Conservation (phyloP, 2,888 invertebrate species). For the Megalurothrips usitatus region DNA sequence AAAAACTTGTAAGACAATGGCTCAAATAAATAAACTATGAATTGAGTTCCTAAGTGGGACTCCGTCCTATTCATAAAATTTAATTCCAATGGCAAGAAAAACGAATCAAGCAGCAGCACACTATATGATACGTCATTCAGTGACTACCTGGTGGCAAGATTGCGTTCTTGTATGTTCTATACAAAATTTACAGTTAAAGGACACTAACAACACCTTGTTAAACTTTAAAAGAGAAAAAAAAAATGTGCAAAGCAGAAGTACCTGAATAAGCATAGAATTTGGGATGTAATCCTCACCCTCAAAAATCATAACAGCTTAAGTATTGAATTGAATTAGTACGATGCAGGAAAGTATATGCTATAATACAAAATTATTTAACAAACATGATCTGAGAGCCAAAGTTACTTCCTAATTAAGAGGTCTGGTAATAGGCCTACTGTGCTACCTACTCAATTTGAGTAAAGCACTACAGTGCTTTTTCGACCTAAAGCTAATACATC, state of each 20-base stretch:
- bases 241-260: too few species aligned
- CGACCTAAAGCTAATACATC: neutral
- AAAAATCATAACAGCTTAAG: too few species aligned
- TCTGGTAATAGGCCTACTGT: conserved; percentile 24
- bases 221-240: neutral
- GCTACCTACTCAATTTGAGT: conserved; percentile 4
- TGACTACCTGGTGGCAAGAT: too few species aligned
- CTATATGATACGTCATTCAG: neutral
- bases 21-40: neutral
- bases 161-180: neutral
- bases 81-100: neutral
- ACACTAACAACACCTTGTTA: neutral
- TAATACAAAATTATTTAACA: neutral
- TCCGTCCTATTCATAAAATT: neutral
- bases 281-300: too few species aligned
- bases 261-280: too few species aligned
- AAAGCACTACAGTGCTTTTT: neutral
- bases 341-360: too few species aligned
- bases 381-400: conserved; percentile 5
- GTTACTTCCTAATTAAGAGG: conserved; percentile 16
- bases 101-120: neutral
- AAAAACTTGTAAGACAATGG: neutral
- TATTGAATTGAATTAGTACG: too few species aligned
- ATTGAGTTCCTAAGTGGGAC: neutral
- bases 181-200: neutral